phyloP scores from a whole-genome alignment of 1,140 invertebrate species.

The Liolophura sinensis region DNA sequence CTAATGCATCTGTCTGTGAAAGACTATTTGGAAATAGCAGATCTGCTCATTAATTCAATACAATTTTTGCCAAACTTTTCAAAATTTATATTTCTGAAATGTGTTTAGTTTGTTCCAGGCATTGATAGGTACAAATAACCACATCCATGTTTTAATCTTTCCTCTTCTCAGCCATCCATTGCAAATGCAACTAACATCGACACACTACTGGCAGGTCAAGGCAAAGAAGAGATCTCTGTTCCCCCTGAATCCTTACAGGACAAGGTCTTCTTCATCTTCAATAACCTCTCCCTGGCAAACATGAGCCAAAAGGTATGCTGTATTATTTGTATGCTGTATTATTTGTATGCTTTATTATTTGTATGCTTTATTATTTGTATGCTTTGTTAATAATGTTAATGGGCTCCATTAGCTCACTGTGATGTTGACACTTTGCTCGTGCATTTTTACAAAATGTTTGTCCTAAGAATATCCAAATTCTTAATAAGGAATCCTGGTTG shows the following conservation, averaged over 20 bases:
- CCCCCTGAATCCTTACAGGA: conserved; percentile 66
- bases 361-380: background rate
- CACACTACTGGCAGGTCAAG: conserved; percentile 89
- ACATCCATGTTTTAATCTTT: background rate
- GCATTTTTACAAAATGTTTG: too few relatives aligned
- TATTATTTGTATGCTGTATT: background rate
- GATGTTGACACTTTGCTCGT: background rate
- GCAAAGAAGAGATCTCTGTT: conserved; percentile 75
- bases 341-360: conserved; percentile 3
- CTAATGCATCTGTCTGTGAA: too few relatives aligned
- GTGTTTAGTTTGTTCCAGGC: too few relatives aligned
- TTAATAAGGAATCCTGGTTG: too few relatives aligned
- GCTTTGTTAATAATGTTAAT: too few relatives aligned
- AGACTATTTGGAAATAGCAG: too few relatives aligned
- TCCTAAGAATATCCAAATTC: too few relatives aligned
- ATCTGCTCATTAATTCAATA: too few relatives aligned
- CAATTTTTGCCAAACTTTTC: too few relatives aligned
- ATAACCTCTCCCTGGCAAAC: conserved; percentile 96
- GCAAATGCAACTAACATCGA: conserved; percentile 98
- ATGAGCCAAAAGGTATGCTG: conserved; percentile 77
- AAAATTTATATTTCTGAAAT: too few relatives aligned
- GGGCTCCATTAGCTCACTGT: background rate
- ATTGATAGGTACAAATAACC: too few relatives aligned
- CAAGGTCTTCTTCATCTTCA: conserved; percentile 99
- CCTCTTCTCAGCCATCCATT: conserved; percentile 74